Conservation (phyloP, 2,113 vertebrate species). For the Nannobrachium achirus region DNA sequence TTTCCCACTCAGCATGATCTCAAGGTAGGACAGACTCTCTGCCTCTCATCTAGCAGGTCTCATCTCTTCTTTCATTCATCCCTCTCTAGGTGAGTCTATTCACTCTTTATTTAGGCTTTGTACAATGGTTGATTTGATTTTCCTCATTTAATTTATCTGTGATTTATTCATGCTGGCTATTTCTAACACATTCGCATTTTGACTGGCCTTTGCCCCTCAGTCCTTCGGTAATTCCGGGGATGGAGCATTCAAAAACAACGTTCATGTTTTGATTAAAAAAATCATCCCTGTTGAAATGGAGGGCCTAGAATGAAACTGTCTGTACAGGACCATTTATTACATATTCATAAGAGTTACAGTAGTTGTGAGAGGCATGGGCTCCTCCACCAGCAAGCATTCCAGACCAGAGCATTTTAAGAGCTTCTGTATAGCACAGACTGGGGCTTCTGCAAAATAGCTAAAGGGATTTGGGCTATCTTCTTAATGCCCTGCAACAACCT, state of each 20-base stretch:
- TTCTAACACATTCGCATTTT: not conserved
- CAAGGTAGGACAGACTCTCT: conserved; percentile 12
- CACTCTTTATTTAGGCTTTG: conserved; percentile 14
- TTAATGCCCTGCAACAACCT: not conserved
- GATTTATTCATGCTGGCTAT: conserved; percentile 9
- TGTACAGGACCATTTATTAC: no score
- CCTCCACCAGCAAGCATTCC: not conserved
- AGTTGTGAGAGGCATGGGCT: not conserved
- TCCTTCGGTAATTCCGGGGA: conserved; percentile 6
- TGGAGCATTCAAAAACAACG: conserved; percentile 1
- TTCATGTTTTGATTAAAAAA: conserved; percentile 49
- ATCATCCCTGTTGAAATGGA: conserved; percentile 41
- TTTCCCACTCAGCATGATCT: conserved; percentile 47
- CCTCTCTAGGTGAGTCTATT: conserved; percentile 5
- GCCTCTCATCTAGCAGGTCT: not conserved
- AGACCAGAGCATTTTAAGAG: not conserved
- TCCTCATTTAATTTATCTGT: not conserved
- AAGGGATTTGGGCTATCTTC: not conserved
- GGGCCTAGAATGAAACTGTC: not conserved
- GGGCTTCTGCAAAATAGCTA: not conserved
- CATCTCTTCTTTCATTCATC: not conserved
- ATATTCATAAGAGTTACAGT: no score
- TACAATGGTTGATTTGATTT: conserved; percentile 4
- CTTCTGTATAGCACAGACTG: not conserved
- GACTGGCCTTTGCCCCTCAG: conserved; percentile 16